Percentiles rank a stretch among this genome's conserved stretches.
These are phyloP conservation scores for Allolobophora icterica DNA, from an alignment of 2,888 invertebrate species.

Conservation along the genomic window DNA sequence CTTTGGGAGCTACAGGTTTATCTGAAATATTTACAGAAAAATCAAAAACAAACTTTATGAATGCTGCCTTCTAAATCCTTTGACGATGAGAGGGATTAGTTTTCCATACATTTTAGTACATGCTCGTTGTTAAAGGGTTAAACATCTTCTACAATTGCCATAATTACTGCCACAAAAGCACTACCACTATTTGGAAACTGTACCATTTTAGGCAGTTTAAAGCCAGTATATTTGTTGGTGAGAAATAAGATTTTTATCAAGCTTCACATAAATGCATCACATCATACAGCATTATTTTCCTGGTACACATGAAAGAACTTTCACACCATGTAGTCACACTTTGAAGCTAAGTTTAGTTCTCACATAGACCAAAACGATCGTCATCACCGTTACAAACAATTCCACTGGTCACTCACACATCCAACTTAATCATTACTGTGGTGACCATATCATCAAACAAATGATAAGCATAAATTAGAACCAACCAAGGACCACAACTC, in stretches of 20 bases:
- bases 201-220: no score
- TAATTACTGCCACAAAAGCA: neutral
- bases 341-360: neutral
- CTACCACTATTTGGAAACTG: neutral
- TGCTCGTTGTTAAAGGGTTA: no score
- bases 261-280: neutral
- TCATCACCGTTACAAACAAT: neutral
- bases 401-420: neutral
- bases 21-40: conserved; percentile 53
- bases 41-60: neutral
- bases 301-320: conserved; percentile 8
- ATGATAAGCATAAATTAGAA: neutral
- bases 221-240: neutral
- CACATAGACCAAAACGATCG: neutral
- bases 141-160: neutral
- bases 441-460: neutral
- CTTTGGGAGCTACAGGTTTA: conserved; percentile 63
- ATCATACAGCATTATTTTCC: no score
- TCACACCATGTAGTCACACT: neutral
- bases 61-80: neutral
- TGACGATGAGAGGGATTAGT: no score
- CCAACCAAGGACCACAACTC: conserved; percentile 64
- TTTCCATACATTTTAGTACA: no score
- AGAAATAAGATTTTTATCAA: neutral
- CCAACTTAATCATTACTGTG: neutral